These are phyloP conservation scores for Leuciscus waleckii DNA, from an alignment of 2,797 vertebrate species.

Conservation along the genomic window DNA sequence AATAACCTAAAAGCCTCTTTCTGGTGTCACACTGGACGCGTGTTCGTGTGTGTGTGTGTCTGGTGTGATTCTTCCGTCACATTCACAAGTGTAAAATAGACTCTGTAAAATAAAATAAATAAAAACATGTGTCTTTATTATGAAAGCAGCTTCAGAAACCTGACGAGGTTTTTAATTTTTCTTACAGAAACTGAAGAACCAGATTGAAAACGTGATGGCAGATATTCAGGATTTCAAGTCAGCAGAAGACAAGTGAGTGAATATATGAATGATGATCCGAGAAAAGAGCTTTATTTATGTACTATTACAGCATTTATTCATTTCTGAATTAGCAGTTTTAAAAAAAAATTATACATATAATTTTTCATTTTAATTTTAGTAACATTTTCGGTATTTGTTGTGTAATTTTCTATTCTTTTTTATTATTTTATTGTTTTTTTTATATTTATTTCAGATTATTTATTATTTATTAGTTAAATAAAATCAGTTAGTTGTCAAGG, in stretches of 20 bases:
- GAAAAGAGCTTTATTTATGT: neutral
- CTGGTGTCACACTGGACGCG: no score
- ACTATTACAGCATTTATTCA: neutral
- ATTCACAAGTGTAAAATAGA: neutral
- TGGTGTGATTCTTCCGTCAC: neutral
- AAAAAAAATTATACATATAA: no score
- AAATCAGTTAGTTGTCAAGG: neutral
- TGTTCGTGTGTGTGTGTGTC: neutral
- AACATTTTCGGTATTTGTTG: neutral
- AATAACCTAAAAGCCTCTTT: neutral
- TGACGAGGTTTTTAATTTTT: neutral
- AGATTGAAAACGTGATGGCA: constrained; percentile 79
- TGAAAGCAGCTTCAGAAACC: neutral
- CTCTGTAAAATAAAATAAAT: no score
- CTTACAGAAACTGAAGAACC: constrained; percentile 75
- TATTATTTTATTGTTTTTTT: neutral
- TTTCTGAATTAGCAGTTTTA: neutral
- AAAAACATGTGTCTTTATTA: neutral
- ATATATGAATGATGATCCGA: neutral
- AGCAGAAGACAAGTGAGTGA: constrained; percentile 77
- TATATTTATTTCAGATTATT: neutral
- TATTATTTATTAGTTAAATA: no score
- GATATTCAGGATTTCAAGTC: constrained; percentile 78
- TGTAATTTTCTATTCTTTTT: neutral
- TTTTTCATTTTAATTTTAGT: neutral